Conservation (phyloP, 2,797 vertebrate species). For the Spea hammondii region DNA sequence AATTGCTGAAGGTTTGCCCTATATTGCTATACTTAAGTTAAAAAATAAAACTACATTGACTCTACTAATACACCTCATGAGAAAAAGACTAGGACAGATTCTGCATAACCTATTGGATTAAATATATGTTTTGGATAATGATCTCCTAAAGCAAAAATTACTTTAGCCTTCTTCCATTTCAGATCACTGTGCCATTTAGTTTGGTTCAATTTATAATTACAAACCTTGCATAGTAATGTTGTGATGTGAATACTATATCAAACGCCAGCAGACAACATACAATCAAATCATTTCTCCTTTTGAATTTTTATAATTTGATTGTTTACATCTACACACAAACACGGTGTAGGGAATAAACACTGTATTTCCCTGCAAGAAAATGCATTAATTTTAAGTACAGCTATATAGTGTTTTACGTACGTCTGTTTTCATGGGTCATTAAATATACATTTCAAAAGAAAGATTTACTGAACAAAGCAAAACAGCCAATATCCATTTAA, state of each 20-base stretch:
- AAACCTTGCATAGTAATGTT: conserved; percentile 8
- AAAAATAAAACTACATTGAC: too few species aligned
- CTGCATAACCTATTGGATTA: not conserved
- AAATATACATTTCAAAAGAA: conserved; percentile 33
- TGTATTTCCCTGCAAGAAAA: conserved; percentile 9
- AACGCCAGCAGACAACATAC: conserved; percentile 15
- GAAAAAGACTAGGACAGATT: too few species aligned
- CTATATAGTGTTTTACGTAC: conserved; percentile 24
- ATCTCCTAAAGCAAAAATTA: not conserved
- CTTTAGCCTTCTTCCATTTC: not conserved
- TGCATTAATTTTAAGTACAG: conserved; percentile 25
- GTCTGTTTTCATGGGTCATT: conserved; percentile 25
- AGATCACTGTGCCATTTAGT: conserved; percentile 6
- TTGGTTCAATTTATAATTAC: conserved; percentile 12
- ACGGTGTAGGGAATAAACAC: conserved; percentile 1
- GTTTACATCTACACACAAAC: conserved; percentile 7
- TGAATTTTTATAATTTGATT: conserved; percentile 12
- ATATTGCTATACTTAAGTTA: too few species aligned
- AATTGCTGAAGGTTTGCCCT: too few species aligned
- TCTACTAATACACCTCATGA: too few species aligned
- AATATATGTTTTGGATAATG: not conserved
- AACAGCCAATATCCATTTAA: conserved; percentile 17
- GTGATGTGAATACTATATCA: conserved; percentile 10
- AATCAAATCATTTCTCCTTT: not conserved
- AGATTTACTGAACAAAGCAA: conserved; percentile 14